Percentiles rank a stretch among this genome's conserved stretches.
These are phyloP conservation scores for Teleogryllus oceanicus DNA, from an alignment of 2,888 invertebrate genomes.

Conservation along the genomic window DNA sequence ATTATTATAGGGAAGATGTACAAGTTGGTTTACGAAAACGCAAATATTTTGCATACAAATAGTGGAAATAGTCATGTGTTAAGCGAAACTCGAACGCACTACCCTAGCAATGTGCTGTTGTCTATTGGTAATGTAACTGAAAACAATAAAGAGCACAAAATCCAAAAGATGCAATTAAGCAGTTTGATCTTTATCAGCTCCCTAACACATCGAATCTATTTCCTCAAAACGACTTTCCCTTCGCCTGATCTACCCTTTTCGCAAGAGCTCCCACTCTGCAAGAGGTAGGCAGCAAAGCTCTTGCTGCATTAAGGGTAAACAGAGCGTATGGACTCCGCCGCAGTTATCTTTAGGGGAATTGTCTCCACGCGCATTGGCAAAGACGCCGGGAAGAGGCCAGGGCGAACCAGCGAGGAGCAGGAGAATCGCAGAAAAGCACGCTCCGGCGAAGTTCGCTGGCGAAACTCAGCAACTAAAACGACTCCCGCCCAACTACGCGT, in stretches of 20 bases:
- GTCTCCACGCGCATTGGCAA: not conserved
- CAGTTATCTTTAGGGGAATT: slow-evolving; percentile 2
- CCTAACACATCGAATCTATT: too few relatives aligned
- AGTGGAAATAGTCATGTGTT: too few relatives aligned
- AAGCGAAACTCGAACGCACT: too few relatives aligned
- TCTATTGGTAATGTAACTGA: too few relatives aligned
- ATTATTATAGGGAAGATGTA: too few relatives aligned
- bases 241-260: not conserved
- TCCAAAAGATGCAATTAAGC: too few relatives aligned
- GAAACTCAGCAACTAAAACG: not conserved
- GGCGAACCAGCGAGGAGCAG: not conserved
- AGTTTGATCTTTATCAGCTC: too few relatives aligned
- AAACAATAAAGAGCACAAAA: too few relatives aligned
- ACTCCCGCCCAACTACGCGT: not conserved
- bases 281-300: not conserved
- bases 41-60: too few relatives aligned
- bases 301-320: not conserved
- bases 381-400: not conserved
- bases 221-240: not conserved
- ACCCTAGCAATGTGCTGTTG: too few relatives aligned
- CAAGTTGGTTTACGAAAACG: too few relatives aligned
- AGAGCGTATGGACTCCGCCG: not conserved
- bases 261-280: not conserved
- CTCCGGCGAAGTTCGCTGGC: not conserved
- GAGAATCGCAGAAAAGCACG: not conserved